phyloP scores from a whole-genome alignment of 1,140 invertebrate species.

The Pogonomyrmex californicus region DNA sequence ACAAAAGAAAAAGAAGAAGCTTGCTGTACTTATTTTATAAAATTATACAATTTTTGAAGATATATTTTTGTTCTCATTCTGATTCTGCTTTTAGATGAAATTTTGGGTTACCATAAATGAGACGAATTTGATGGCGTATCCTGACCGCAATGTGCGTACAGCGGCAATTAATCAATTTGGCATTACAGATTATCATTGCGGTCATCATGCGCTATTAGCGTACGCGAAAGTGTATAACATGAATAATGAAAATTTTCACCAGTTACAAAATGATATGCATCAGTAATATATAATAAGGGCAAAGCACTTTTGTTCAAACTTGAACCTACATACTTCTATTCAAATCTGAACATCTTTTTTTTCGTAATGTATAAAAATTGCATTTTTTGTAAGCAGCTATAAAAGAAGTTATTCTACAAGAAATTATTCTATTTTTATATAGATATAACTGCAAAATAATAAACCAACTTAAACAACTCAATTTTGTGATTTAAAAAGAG shows the following conservation, averaged over 20 bases:
- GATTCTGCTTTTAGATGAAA: constrained; percentile 82
- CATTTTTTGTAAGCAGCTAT: constrained; percentile 24
- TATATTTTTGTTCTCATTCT: background rate
- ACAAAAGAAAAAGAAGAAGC: background rate
- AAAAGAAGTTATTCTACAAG: constrained; percentile 87
- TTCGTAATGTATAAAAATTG: background rate
- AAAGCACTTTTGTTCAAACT: background rate
- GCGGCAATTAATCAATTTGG: constrained; percentile 79
- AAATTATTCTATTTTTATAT: constrained; percentile 89
- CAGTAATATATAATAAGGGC: background rate
- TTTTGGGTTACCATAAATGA: constrained; percentile 88
- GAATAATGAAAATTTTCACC: constrained; percentile 82
- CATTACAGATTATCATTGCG: constrained; percentile 81
- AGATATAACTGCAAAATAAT: constrained; percentile 87
- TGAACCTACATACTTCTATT: background rate
- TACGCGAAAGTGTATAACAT: constrained; percentile 84
- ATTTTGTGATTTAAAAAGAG: constrained; percentile 87
- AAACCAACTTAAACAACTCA: constrained; percentile 78
- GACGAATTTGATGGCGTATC: constrained; percentile 82
- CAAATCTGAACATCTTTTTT: background rate
- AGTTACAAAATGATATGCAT: constrained; percentile 28
- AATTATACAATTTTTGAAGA: constrained; percentile 3
- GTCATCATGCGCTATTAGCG: constrained; percentile 82
- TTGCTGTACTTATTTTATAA: background rate
- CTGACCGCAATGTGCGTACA: constrained; percentile 66